phyloP scores from a whole-genome alignment of 2,888 invertebrate genomes.

The Andrena camellia region DNA sequence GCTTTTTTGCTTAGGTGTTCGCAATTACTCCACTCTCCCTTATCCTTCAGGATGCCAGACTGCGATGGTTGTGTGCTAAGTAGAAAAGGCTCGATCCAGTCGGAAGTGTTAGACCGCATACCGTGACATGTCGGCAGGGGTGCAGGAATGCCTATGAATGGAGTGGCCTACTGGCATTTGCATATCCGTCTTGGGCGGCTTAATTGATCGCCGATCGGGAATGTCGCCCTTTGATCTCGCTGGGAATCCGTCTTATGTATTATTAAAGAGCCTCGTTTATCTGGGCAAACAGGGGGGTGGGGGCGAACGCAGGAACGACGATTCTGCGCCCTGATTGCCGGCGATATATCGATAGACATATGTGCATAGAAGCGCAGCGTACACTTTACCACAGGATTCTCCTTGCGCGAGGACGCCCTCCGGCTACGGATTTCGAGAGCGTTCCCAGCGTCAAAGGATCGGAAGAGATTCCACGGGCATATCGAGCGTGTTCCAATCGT shows the following conservation, averaged over 20 bases:
- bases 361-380: conserved; percentile 10
- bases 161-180: conserved; percentile 53
- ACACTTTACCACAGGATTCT: conserved; percentile 1
- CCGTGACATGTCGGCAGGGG: not conserved
- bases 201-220: conserved; percentile 61
- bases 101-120: not conserved
- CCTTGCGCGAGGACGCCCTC: conserved; percentile 30
- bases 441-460: conserved; percentile 49
- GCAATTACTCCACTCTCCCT: too few species aligned
- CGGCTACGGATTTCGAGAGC: conserved; percentile 60
- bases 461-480: conserved; percentile 30
- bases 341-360: conserved; percentile 18
- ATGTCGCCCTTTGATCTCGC: conserved; percentile 67
- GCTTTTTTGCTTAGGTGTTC: too few species aligned
- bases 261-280: conserved; percentile 71
- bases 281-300: not conserved
- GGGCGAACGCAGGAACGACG: conserved; percentile 30
- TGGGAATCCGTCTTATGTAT: conserved; percentile 70
- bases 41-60: too few species aligned
- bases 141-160: conserved; percentile 17
- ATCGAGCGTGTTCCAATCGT: conserved; percentile 35
- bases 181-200: conserved; percentile 53
- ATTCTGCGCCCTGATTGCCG: conserved; percentile 42
- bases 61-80: not conserved
- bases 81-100: conserved; percentile 27